Conservation (phyloP, 2,113 vertebrate genomes). For the Gulo gulo region DNA sequence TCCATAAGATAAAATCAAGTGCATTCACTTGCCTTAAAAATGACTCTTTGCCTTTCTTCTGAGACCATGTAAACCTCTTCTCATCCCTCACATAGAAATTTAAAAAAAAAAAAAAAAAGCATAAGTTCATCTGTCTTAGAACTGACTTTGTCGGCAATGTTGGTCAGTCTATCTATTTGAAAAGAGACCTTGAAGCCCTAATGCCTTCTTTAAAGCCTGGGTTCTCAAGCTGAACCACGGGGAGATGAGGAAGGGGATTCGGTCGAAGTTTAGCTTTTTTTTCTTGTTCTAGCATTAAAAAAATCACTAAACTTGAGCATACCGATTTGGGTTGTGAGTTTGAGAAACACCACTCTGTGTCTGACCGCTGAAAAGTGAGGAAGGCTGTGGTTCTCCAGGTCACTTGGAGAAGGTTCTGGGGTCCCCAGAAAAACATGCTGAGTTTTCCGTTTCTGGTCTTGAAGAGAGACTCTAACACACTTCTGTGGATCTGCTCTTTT, state of each 20-base stretch:
- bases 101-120: neutral
- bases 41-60: neutral
- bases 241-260: neutral
- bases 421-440: neutral
- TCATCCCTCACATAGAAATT: neutral
- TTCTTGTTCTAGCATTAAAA: neutral
- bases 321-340: neutral
- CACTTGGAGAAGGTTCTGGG: neutral
- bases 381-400: neutral
- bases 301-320: neutral
- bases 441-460: neutral
- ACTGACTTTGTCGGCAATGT: neutral
- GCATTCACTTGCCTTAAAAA: neutral
- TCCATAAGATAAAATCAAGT: neutral
- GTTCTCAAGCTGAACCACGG: neutral
- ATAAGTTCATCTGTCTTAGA: neutral
- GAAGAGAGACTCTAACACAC: neutral
- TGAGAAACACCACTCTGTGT: neutral
- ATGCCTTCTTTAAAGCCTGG: neutral
- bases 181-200: neutral
- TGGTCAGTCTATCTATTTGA: constrained; percentile 22
- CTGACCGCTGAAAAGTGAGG: neutral
- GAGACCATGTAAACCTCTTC: neutral
- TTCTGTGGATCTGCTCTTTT: neutral
- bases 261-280: neutral